Conservation (phyloP, 2,888 invertebrate species). For the Scelioninae gen. 1 region DNA sequence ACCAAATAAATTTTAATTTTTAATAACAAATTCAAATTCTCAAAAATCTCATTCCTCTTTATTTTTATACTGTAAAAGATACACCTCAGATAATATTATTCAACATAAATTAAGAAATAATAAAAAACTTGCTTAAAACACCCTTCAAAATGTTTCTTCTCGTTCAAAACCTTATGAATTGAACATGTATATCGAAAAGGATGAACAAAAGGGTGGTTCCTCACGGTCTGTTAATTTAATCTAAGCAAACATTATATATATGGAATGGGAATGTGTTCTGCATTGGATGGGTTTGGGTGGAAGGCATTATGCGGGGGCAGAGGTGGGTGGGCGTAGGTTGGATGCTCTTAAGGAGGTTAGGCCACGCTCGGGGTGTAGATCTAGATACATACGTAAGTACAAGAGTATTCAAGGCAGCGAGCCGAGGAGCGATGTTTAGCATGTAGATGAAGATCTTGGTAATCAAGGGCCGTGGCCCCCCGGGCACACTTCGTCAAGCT, state of each 20-base stretch:
- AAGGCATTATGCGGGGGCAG: slow-evolving; percentile 64
- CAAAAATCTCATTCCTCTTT: too few relatives aligned
- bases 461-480: slow-evolving; percentile 83
- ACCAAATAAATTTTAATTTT: too few relatives aligned
- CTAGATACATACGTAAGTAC: slow-evolving; percentile 84
- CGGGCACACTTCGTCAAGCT: slow-evolving; percentile 83
- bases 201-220: slow-evolving; percentile 79
- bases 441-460: slow-evolving; percentile 84
- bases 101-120: too few relatives aligned
- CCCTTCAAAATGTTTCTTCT: slow-evolving; percentile 11
- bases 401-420: slow-evolving; percentile 81
- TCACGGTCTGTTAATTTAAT: slow-evolving; percentile 83
- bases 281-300: slow-evolving; percentile 62
- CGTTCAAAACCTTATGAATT: slow-evolving; percentile 26
- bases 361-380: slow-evolving; percentile 76
- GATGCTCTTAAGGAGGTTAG: slow-evolving; percentile 69
- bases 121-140: too few relatives aligned
- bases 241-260: slow-evolving; percentile 83
- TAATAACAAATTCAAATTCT: too few relatives aligned
- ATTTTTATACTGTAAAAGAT: too few relatives aligned
- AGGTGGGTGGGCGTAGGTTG: slow-evolving; percentile 67
- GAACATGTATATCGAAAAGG: slow-evolving; percentile 65
- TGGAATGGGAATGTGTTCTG: slow-evolving; percentile 80
- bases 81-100: too few relatives aligned
- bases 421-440: slow-evolving; percentile 82